phyloP scores from a whole-genome alignment of 2,797 vertebrate genomes.

The Xiphophorus birchmanni region DNA sequence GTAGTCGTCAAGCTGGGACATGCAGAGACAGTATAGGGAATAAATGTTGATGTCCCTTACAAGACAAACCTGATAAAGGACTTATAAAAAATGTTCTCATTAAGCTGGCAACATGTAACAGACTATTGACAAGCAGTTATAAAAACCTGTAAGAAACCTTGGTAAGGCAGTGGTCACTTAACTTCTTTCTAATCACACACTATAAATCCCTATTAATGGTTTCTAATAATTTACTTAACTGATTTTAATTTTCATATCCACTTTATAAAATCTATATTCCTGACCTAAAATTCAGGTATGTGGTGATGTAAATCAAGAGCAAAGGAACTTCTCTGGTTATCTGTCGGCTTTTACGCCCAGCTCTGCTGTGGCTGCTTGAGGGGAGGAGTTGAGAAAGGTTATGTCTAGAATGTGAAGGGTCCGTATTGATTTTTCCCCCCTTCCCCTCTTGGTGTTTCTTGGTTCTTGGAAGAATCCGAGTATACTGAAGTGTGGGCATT shows the following conservation, averaged over 20 bases:
- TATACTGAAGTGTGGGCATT: background rate
- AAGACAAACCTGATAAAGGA: background rate
- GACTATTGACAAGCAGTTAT: background rate
- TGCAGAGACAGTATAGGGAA: background rate
- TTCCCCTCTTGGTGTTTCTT: background rate
- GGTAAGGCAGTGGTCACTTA: background rate
- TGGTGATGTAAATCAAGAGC: background rate
- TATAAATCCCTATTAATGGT: background rate
- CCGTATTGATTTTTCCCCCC: background rate
- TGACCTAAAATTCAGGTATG: background rate
- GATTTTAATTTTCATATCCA: background rate
- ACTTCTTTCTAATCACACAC: background rate
- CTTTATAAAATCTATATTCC: background rate
- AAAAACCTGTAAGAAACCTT: background rate
- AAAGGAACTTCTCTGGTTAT: background rate
- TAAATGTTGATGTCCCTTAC: background rate
- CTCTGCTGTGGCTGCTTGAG: background rate
- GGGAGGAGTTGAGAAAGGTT: background rate
- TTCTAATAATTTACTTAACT: background rate
- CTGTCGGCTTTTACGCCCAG: background rate
- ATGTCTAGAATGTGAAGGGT: background rate
- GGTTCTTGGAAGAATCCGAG: constrained; percentile 1
- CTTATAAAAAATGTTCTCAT: background rate
- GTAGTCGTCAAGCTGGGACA: background rate
- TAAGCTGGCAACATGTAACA: background rate